Evolutionary conservation across 2,888 invertebrate genomes (phyloP), one percentile per base, ranked within the genome.

Genomic region (Poecilus cupreus): DNA sequence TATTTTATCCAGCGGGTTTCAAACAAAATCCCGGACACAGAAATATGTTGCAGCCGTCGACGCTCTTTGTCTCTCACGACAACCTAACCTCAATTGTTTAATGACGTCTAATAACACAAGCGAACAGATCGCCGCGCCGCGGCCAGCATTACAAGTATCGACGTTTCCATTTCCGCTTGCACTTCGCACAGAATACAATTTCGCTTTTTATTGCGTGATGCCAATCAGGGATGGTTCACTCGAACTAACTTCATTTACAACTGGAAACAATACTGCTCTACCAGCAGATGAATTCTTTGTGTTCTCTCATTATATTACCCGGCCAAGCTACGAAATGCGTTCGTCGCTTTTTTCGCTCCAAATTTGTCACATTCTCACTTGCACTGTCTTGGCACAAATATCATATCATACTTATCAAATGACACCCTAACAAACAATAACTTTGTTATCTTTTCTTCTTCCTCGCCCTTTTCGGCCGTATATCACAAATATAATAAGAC

Each of bases 1-100:
- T 80, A 80, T 80, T 72, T 80, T 80, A 80, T 80, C 80, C 80
- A 18, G 49, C 43, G 46, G 20, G 68, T 43, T 64, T 49, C 26
- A 49, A 26, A 51, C 51, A 24, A 60, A 78, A 37, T 54, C 49
- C 49, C 32, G 32, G 68, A 78, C 49, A 32, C 13, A 43, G 68
- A 49, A 78, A 78, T 68, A 78, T 78, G 78, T 77, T 60, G 22
- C 46, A 43, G 37, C 26, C 6, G 60, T 60, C 4, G 32, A 18
- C 60, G n/a, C 13, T 20, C 46, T 26, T 72, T 72, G 72, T 68
- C n/a, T 68, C 37, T 13, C 20, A 22, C 18, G 18, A 51, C 43
- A 49, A 54, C 54, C 22, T 11, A 54, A 54, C 54, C 54, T 54
- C 20, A 20, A 54, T 54, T 37, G 64, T 68, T 68, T 68, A 68